phyloP scores from a whole-genome alignment of 2,888 invertebrate species.

The Horisme vitalbata region DNA sequence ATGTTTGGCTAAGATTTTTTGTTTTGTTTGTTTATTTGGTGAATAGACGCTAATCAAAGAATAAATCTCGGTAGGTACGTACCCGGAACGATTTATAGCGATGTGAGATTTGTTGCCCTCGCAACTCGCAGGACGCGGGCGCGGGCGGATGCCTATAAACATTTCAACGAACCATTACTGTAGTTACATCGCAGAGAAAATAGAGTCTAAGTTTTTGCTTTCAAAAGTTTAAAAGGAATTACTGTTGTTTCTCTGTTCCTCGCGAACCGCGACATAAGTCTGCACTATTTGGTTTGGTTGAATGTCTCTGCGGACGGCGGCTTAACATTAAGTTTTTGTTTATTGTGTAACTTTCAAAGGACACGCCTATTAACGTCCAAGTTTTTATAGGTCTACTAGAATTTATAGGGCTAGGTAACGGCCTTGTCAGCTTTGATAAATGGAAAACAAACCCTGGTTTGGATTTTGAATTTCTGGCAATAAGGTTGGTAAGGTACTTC shows the following conservation, averaged over 20 bases:
- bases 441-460: too few relatives aligned
- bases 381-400: conserved; percentile 7
- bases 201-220: conserved; percentile 59
- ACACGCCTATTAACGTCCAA: conserved; percentile 5
- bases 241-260: conserved; percentile 53
- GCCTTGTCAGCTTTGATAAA: too few relatives aligned
- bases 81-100: conserved; percentile 60
- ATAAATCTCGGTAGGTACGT: conserved; percentile 60
- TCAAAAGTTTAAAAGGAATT: conserved; percentile 64
- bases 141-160: conserved; percentile 58
- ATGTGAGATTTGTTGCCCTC: conserved; percentile 66
- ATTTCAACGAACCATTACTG: conserved; percentile 70
- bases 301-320: conserved; percentile 20
- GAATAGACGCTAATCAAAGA: conserved; percentile 66
- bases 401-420: too few relatives aligned
- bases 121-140: conserved; percentile 47
- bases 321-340: conserved; percentile 18
- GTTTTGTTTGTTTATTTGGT: conserved; percentile 44
- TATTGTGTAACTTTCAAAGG: conserved; percentile 18
- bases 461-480: too few relatives aligned
- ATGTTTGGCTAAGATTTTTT: conserved; percentile 23
- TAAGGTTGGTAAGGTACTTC: too few relatives aligned
- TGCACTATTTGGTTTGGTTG: conserved; percentile 13
- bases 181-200: conserved; percentile 56
- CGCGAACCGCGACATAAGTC: conserved; percentile 38